Evolutionary conservation across 92 coral and sea anemone species (phyloP), one percentile per base, ranked within the genome.

Genomic region (Umimayanthus chanpuru): DNA sequence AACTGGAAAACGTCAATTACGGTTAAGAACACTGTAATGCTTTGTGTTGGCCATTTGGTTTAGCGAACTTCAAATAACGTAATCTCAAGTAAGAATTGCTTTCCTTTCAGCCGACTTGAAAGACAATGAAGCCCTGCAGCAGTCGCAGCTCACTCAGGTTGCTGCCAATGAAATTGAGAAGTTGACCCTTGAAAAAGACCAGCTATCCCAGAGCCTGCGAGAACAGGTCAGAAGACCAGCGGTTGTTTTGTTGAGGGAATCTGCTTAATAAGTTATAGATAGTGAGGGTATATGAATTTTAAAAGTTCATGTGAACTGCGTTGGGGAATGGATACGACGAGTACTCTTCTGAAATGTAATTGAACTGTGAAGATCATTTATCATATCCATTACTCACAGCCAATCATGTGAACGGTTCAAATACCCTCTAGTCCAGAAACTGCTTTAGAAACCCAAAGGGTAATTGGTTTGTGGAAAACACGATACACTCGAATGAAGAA

Each of bases 151-250:
- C 29, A 90, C 98, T 2, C 93, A 94, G 81, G 94, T 93, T 56
- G 99, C 96, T 0, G 98, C 98, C 26, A 90, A 82, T 20, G 96
- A 96, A 50, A 96, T 96, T 47, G 95, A 96, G 73, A 93, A 93
- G 86, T 86, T 96, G 23, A 78, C 90, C 36, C 92, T 89, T 68
- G 98, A 96, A 67, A 96, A 96, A 23, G 92, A 95, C 78, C 88
- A 85, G 44, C 85, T 96, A 47, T 94, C 92, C 36, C 90, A 93
- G 70, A 94, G 91, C 86, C 85, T 96, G 75, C 96, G 92, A 66
- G 89, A 91, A 55, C 94, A 95, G 98, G 99, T 95, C 5, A 5
- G 84, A 53, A 41, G 16, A 12, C n/a, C 25, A 6, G 15, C 9
- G 3, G 43, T 39, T 23, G 32, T 9, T 81, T 81, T 80, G 26